Evolutionary conservation across 1,140 invertebrate species (phyloP).

Genomic region (Aphaenogaster rudis): DNA sequence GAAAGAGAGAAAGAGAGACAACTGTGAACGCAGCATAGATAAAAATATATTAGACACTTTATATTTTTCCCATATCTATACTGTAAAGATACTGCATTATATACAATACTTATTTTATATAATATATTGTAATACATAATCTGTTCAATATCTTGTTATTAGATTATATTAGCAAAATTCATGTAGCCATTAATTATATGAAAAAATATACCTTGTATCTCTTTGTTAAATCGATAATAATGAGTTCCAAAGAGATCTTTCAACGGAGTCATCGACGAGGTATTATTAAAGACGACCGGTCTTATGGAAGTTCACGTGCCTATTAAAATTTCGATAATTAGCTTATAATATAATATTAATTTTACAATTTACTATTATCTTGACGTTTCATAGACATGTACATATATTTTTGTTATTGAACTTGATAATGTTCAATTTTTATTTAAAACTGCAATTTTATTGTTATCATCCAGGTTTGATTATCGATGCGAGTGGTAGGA

Average conservation of each 20-base stretch:
- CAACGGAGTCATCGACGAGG: neutral
- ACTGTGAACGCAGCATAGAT: slow-evolving; percentile 11
- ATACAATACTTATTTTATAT: slow-evolving; percentile 23
- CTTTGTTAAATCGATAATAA: slow-evolving; percentile 1
- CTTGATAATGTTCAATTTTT: too few relatives aligned
- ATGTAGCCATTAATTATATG: neutral
- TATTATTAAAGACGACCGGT: too few relatives aligned
- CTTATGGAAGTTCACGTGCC: too few relatives aligned
- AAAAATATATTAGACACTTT: neutral
- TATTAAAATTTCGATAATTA: too few relatives aligned
- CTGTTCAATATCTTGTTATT: neutral
- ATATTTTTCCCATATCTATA: slow-evolving; percentile 20
- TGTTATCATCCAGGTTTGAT: too few relatives aligned
- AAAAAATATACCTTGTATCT: neutral
- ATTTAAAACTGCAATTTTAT: too few relatives aligned
- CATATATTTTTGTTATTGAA: too few relatives aligned
- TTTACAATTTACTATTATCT: too few relatives aligned
- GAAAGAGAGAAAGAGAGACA: neutral
- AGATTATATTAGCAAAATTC: neutral
- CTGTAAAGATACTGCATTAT: slow-evolving; percentile 5
- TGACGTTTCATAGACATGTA: too few relatives aligned
- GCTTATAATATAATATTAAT: too few relatives aligned
- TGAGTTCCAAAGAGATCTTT: neutral
- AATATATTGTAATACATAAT: neutral
- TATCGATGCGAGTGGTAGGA: too few relatives aligned